Conservation (phyloP, 2,797 vertebrate species). For the Lophotriccus pileatus region DNA sequence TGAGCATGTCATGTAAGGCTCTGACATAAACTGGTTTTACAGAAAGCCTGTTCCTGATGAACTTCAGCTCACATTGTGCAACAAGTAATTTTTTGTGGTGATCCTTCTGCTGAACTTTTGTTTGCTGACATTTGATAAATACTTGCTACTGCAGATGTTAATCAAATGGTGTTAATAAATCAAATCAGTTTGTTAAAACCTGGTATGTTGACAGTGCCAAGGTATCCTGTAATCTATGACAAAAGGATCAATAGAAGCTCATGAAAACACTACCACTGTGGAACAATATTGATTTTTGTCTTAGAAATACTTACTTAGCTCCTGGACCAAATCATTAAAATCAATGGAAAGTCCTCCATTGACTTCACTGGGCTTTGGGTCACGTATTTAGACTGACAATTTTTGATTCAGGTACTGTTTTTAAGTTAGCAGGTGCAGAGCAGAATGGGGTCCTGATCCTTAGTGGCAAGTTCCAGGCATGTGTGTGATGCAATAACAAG, state of each 20-base stretch:
- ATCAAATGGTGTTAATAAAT: slow-evolving; percentile 55
- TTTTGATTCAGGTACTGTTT: neutral
- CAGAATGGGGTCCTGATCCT: neutral
- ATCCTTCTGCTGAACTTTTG: neutral
- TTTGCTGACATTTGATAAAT: slow-evolving; percentile 56
- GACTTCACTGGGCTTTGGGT: neutral
- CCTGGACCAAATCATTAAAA: slow-evolving; percentile 48
- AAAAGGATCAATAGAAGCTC: slow-evolving; percentile 53
- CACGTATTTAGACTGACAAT: neutral
- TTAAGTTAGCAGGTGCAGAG: neutral
- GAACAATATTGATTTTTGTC: slow-evolving; percentile 63
- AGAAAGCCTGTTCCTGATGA: neutral
- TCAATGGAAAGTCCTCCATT: slow-evolving; percentile 38
- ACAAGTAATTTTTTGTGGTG: neutral
- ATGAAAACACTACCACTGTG: slow-evolving; percentile 48
- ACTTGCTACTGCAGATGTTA: slow-evolving; percentile 44
- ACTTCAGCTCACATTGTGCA: neutral
- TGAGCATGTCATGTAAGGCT: neutral
- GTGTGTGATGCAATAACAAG: neutral
- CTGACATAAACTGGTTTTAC: neutral
- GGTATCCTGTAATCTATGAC: slow-evolving; percentile 38
- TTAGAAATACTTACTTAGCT: slow-evolving; percentile 33
- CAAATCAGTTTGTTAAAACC: slow-evolving; percentile 43
- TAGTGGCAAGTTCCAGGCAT: neutral
- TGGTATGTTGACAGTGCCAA: slow-evolving; percentile 34